phyloP scores from a whole-genome alignment of 2,797 vertebrate genomes.

The Urosaurus nigricauda region DNA sequence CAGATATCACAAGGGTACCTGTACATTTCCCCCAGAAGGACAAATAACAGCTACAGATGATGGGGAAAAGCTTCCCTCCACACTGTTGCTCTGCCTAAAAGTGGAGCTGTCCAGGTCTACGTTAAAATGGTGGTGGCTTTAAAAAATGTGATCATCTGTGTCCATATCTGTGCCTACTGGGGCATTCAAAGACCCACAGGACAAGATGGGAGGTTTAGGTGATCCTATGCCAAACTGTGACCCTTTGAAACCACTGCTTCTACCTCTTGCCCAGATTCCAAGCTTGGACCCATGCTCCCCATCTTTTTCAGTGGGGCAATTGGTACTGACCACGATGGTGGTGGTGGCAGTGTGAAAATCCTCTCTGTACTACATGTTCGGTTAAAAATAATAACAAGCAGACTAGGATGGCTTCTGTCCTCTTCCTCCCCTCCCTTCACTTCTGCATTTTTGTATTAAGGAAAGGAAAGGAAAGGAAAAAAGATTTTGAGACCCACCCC shows the following conservation, averaged over 20 bases:
- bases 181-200: background rate
- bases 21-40: background rate
- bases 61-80: background rate
- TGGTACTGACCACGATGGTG: background rate
- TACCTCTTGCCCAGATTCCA: background rate
- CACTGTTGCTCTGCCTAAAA: constrained; percentile 5
- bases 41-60: background rate
- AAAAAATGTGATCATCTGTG: background rate
- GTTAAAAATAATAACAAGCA: constrained; percentile 14
- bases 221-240: background rate
- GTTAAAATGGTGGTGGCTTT: background rate
- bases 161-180: background rate
- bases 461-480: background rate
- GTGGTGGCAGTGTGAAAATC: background rate
- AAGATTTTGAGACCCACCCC: background rate
- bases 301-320: background rate
- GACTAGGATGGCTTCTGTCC: background rate
- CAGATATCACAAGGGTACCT: background rate
- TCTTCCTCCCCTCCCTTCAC: no score
- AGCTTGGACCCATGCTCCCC: background rate
- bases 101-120: background rate
- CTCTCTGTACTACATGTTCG: background rate
- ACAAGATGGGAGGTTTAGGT: background rate
- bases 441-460: background rate
- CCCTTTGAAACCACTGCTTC: background rate